These are phyloP conservation scores for Dendrolimus pini DNA, from an alignment of 2,888 invertebrate species.

Conservation along the genomic window DNA sequence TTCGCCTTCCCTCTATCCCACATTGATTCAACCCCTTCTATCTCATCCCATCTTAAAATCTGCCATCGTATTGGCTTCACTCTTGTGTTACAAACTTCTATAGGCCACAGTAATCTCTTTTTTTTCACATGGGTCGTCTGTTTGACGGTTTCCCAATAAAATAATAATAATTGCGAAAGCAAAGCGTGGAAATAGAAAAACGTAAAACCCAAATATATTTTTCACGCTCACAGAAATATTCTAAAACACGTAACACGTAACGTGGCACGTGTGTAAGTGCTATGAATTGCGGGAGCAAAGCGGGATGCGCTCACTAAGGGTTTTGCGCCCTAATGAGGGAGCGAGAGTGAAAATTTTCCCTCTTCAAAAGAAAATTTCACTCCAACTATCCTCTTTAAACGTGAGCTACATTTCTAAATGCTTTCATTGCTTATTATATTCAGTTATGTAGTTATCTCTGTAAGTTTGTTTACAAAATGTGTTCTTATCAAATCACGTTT, in stretches of 20 bases:
- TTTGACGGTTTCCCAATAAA: no score
- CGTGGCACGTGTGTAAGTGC: constrained; percentile 27
- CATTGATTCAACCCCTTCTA: no score
- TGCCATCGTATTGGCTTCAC: no score
- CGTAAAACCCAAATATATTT: not conserved
- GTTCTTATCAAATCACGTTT: no score
- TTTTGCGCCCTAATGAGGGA: constrained; percentile 49
- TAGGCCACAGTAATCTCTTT: no score
- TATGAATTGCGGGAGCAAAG: constrained; percentile 35
- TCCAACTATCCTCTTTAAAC: not conserved
- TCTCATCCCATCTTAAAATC: no score
- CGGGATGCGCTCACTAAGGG: constrained; percentile 44
- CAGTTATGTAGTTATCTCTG: not conserved
- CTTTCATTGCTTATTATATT: not conserved
- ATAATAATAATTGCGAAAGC: no score
- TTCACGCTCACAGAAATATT: not conserved
- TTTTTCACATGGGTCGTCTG: no score
- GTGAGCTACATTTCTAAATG: not conserved
- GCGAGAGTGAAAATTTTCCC: constrained; percentile 47
- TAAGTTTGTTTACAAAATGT: not conserved
- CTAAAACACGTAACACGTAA: constrained; percentile 6
- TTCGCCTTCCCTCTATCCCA: no score
- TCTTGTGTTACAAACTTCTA: no score
- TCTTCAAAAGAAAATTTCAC: constrained; percentile 38
- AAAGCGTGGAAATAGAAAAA: not conserved